Evolutionary conservation across 2,113 vertebrate genomes (phyloP).

Genomic region (Colinus virginianus): DNA sequence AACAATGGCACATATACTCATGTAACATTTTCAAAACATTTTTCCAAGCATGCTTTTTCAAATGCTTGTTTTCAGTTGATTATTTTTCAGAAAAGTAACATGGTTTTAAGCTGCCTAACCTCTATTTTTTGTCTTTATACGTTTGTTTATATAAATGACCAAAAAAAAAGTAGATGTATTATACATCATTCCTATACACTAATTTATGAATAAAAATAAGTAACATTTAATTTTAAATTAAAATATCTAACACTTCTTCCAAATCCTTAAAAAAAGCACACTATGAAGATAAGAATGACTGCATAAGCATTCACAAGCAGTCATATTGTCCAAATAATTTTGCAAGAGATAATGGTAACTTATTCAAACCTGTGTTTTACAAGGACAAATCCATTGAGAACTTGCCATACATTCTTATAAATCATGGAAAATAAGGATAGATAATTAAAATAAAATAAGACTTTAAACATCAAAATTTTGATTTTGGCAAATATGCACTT

Average conservation of each 20-base stretch:
- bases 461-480: constrained; percentile 3
- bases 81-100: background rate
- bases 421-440: background rate
- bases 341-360: background rate
- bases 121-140: background rate
- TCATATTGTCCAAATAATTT: background rate
- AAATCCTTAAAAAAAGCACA: background rate
- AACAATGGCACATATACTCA: background rate
- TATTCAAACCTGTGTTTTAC: background rate
- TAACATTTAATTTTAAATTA: background rate
- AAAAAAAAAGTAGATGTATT: background rate
- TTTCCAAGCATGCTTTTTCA: background rate
- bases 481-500: constrained; percentile 37
- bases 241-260: background rate
- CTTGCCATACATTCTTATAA: background rate
- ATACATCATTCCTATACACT: background rate
- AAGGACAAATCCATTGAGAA: background rate
- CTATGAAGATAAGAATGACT: background rate
- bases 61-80: background rate
- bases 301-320: background rate
- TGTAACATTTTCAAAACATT: background rate
- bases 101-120: background rate
- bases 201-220: background rate
- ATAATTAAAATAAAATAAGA: background rate
- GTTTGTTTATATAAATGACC: background rate